phyloP scores from a whole-genome alignment of 1,140 invertebrate genomes.

The Atopsyche davidsoni region DNA sequence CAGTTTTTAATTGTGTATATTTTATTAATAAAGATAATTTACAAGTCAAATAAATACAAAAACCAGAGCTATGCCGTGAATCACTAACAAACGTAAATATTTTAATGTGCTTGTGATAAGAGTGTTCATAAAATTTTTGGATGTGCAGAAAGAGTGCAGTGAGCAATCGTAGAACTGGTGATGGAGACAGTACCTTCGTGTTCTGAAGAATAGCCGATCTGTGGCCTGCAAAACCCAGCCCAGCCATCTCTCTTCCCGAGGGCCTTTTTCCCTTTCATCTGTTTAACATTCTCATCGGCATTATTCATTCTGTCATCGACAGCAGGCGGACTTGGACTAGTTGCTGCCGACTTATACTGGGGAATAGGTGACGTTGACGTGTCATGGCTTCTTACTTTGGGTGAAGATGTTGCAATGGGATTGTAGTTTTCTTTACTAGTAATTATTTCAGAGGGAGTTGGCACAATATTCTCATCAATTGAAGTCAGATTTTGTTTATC shows the following conservation, averaged over 20 bases:
- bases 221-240: slow-evolving; percentile 29
- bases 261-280: slow-evolving; percentile 28
- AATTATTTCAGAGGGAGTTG: too few relatives aligned
- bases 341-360: slow-evolving; percentile 25
- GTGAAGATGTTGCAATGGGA: not conserved
- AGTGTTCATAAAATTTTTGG: slow-evolving; percentile 22
- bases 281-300: slow-evolving; percentile 9
- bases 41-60: slow-evolving; percentile 13
- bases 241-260: slow-evolving; percentile 32
- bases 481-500: too few relatives aligned
- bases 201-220: slow-evolving; percentile 27
- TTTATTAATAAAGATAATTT: slow-evolving; percentile 20
- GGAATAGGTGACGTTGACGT: slow-evolving; percentile 26
- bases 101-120: slow-evolving; percentile 21
- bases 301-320: not conserved
- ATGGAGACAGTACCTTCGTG: slow-evolving; percentile 30
- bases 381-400: slow-evolving; percentile 11
- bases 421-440: too few relatives aligned
- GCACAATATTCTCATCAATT: too few relatives aligned
- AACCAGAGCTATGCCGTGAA: slow-evolving; percentile 9
- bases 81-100: slow-evolving; percentile 11
- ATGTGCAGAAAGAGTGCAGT: slow-evolving; percentile 28
- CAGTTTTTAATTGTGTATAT: slow-evolving; percentile 22
- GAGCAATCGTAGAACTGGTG: slow-evolving; percentile 23
- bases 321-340: slow-evolving; percentile 24